These are phyloP conservation scores for Albula goreensis DNA, from an alignment of 2,113 vertebrate genomes.

Conservation along the genomic window DNA sequence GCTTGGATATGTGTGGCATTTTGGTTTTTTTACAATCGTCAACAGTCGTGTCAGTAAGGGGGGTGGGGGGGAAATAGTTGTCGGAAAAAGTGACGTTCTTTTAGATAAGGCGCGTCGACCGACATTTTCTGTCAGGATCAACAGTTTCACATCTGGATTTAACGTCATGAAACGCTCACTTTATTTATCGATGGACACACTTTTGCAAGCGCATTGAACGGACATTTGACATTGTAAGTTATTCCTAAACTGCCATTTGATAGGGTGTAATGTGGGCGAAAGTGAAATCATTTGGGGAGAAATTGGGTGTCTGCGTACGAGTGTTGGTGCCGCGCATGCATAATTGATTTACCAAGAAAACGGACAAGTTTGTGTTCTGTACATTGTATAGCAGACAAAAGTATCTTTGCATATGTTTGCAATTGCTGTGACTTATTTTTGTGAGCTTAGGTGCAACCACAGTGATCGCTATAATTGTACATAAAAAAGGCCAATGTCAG, in stretches of 20 bases:
- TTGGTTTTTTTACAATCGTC: neutral
- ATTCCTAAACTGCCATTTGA: neutral
- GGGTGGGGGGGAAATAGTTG: neutral
- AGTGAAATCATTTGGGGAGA: neutral
- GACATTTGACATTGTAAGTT: constrained; percentile 4
- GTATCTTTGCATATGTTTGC: neutral
- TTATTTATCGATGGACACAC: neutral
- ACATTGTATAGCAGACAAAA: neutral
- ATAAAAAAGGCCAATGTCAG: neutral
- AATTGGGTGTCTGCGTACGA: neutral
- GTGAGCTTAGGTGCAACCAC: neutral
- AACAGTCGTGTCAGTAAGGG: neutral
- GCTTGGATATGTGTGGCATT: neutral
- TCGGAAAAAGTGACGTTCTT: constrained; percentile 9
- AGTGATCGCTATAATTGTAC: neutral
- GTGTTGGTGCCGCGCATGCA: neutral
- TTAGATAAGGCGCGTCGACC: constrained; percentile 1
- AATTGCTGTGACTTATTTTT: neutral
- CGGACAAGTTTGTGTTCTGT: neutral
- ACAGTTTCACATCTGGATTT: constrained; percentile 11
- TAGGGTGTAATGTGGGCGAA: neutral
- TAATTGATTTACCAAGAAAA: neutral
- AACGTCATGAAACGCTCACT: neutral
- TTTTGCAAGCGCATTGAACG: neutral
- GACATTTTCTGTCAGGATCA: constrained; percentile 8